These are phyloP conservation scores for Syngnathoides biaculeatus DNA, from an alignment of 2,113 vertebrate species.

Conservation along the genomic window DNA sequence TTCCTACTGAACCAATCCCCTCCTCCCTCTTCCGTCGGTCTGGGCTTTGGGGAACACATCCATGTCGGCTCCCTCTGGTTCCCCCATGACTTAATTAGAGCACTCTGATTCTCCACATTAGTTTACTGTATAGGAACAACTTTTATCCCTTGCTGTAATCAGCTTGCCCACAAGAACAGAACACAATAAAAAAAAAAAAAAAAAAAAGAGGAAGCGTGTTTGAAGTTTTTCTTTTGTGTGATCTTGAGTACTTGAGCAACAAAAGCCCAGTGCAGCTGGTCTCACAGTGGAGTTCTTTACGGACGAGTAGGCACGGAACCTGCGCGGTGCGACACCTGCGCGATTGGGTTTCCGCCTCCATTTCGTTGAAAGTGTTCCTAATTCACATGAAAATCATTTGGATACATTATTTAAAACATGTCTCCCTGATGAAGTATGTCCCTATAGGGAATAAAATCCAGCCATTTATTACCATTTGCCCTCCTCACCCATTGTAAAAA, in stretches of 20 bases:
- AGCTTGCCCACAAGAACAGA: constrained; percentile 71
- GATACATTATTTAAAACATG: constrained; percentile 45
- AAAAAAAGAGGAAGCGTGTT: constrained; percentile 42
- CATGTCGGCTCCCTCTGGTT: constrained; percentile 49
- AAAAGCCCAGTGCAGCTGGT: constrained; percentile 58
- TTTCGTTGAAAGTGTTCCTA: constrained; percentile 36
- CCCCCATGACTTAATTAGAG: constrained; percentile 76
- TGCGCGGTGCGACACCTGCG: constrained; percentile 48
- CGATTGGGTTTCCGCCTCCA: constrained; percentile 10
- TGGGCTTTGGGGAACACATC: constrained; percentile 62
- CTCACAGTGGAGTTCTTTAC: constrained; percentile 31
- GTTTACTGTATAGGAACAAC: constrained; percentile 74
- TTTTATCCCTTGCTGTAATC: constrained; percentile 74
- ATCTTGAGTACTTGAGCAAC: constrained; percentile 54
- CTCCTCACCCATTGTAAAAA: constrained; percentile 44
- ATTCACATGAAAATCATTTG: constrained; percentile 44
- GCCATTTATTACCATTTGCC: constrained; percentile 58
- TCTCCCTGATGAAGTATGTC: constrained; percentile 24
- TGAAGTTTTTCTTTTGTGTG: constrained; percentile 69
- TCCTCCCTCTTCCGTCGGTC: constrained; percentile 38
- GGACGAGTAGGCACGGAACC: constrained; percentile 48
- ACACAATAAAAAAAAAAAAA: constrained; percentile 43
- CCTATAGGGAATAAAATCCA: constrained; percentile 58
- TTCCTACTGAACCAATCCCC: constrained; percentile 41
- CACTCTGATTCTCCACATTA: constrained; percentile 70